A percentile compares a stretch with the other conserved stretches of the same genome.
Conservation (phyloP, 2,797 vertebrate species). For the Odontamblyopus lacepedii region DNA sequence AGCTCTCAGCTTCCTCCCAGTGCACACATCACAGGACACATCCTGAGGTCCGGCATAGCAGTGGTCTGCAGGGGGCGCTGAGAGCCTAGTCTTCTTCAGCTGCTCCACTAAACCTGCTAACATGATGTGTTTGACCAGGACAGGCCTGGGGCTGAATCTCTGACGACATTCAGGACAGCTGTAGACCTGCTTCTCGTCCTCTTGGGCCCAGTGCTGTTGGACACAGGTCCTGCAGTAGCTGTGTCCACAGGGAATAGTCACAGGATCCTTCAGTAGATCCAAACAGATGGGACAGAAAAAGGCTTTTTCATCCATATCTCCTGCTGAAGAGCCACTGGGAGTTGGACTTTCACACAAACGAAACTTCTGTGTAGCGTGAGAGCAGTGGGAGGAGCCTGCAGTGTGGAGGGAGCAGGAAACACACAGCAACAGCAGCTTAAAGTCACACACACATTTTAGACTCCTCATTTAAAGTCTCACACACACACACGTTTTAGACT, state of each 20-base stretch:
- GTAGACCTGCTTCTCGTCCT: neutral
- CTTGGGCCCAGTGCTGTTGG: neutral
- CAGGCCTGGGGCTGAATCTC: neutral
- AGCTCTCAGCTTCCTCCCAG: neutral
- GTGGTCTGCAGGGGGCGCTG: neutral
- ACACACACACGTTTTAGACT: too few relatives aligned
- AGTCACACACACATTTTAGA: too few relatives aligned
- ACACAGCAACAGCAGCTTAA: too few relatives aligned
- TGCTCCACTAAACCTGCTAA: conserved; percentile 1
- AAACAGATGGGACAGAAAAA: neutral
- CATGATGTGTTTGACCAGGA: neutral
- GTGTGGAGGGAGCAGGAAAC: too few relatives aligned
- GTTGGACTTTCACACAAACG: neutral
- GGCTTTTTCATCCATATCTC: neutral
- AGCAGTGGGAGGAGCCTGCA: neutral
- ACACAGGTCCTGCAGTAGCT: neutral
- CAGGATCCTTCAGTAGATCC: neutral
- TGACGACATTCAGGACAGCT: neutral
- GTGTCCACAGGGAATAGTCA: neutral
- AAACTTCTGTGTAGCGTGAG: neutral
- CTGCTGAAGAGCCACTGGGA: neutral
- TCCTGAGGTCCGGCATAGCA: neutral
- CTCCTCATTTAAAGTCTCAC: too few relatives aligned
- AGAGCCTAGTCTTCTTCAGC: neutral
- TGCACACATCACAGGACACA: neutral